Evolutionary conservation across 2,888 invertebrate species (phyloP), one percentile per base, ranked within the genome.

Genomic region (Xestia rhomboidea): DNA sequence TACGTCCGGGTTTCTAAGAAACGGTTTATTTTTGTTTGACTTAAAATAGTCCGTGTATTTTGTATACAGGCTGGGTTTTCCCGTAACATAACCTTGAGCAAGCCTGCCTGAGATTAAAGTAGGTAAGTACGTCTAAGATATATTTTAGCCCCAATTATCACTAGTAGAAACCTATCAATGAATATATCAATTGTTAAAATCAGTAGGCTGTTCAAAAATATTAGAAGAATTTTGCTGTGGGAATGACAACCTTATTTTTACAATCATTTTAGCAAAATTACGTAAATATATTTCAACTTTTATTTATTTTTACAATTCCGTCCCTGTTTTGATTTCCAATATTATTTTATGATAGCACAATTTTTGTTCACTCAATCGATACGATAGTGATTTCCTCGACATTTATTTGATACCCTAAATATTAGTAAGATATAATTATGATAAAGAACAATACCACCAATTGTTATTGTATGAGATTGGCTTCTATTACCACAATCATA

Each of bases 361-460:
- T 54, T 54, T 30, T 63, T 67, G 34, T 67, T 73, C 27, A 27
- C 46, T 67, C 41, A 63, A 63, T 44, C n/a, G 78, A 57, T 51
- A 60, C 57, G 77, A 54, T 69, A 73, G 21, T 67, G 81, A 82
- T 82, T 73, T 78, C 38, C 34, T 73, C 46, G 30, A 41, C 27
- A 62, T 81, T 71, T 46, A 54, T 60, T 49, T 60, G 77, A 82
- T 77, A 81, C 38, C 71, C 77, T 46, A 34, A 72, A 60, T 82
- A 73, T 67, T 67, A 62, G 10, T 27, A 27, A 41, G 46, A 67
- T 73, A 57, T 30, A 73, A 81, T 46, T 24, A 68, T 69, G 82
- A 81, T 77, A 77, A 27, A 18, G 21, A 57, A 70, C 24, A 27
- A 34, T 46, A 70, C 24, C 51, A 46, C 30, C 54, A 24, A 70